These are phyloP conservation scores for Troglohyphantes excavatus DNA, from an alignment of 2,888 invertebrate genomes.

Conservation along the genomic window DNA sequence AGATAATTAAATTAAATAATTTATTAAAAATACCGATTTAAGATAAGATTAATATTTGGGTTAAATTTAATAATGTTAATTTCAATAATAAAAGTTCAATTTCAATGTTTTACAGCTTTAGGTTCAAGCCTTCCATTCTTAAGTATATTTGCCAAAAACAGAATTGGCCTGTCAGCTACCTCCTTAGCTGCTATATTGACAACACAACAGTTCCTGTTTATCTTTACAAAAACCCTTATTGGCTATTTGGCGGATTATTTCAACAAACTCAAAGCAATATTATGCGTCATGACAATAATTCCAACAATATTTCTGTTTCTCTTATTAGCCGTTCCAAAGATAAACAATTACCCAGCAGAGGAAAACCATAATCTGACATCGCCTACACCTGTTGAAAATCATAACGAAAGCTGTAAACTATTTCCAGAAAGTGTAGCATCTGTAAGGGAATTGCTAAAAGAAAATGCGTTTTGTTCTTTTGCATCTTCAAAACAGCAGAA, in stretches of 20 bases:
- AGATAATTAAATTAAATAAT: neutral
- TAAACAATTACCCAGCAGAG: neutral
- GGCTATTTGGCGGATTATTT: conserved; percentile 9
- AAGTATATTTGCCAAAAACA: neutral
- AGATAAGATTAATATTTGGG: neutral
- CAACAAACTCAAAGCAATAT: neutral
- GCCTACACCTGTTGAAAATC: neutral
- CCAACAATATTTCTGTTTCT: neutral
- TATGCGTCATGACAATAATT: neutral
- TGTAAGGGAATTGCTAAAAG: neutral
- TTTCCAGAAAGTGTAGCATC: neutral
- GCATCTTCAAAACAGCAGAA: neutral
- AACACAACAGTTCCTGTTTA: neutral
- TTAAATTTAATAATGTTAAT: neutral
- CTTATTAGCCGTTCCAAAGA: neutral
- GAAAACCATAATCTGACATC: neutral
- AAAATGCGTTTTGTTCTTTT: neutral
- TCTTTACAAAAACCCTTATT: conserved; percentile 1
- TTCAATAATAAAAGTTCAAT: too few relatives aligned
- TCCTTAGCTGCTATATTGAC: neutral
- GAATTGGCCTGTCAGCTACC: neutral
- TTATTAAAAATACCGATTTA: neutral
- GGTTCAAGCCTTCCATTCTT: neutral
- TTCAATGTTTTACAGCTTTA: neutral
- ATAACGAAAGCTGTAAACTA: neutral